A percentile compares a stretch with the other conserved stretches of the same genome.
These are phyloP conservation scores for Lepidothrix coronata DNA, from an alignment of 2,113 vertebrate species.

Conservation along the genomic window DNA sequence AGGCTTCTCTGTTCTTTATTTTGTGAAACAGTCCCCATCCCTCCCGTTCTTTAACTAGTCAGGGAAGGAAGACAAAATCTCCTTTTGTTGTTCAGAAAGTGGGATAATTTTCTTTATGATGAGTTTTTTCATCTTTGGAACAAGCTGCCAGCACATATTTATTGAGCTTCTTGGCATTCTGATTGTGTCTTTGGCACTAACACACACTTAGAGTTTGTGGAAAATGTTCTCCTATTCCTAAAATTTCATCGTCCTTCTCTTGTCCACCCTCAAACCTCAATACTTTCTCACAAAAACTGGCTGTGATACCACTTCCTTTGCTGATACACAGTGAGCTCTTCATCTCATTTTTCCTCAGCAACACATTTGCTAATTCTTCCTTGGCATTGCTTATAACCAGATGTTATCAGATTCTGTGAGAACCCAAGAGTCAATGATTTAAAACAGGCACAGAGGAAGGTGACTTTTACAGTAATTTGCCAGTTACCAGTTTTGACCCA, in stretches of 20 bases:
- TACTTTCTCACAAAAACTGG: not conserved
- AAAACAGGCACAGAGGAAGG: not conserved
- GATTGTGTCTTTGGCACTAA: not conserved
- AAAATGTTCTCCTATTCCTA: not conserved
- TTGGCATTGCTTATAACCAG: slow-evolving; percentile 57
- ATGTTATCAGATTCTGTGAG: slow-evolving; percentile 39
- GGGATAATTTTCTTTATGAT: not conserved
- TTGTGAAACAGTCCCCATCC: not conserved
- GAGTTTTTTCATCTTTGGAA: not conserved
- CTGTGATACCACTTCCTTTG: not conserved
- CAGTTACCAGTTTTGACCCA: slow-evolving; percentile 33
- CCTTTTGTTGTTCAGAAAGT: not conserved
- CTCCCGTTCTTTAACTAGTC: not conserved
- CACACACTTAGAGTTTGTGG: not conserved
- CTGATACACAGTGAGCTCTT: not conserved
- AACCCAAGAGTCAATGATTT: slow-evolving; percentile 21
- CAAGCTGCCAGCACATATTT: not conserved
- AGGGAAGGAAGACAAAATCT: not conserved
- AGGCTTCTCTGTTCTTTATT: not conserved
- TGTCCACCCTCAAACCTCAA: slow-evolving; percentile 30
- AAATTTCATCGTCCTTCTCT: slow-evolving; percentile 30
- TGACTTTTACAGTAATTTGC: slow-evolving; percentile 12
- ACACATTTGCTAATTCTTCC: not conserved
- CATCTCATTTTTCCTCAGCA: slow-evolving; percentile 23
- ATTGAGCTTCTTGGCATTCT: not conserved